phyloP scores from a whole-genome alignment of 2,797 vertebrate genomes.

The Corythornis leucogaster region DNA sequence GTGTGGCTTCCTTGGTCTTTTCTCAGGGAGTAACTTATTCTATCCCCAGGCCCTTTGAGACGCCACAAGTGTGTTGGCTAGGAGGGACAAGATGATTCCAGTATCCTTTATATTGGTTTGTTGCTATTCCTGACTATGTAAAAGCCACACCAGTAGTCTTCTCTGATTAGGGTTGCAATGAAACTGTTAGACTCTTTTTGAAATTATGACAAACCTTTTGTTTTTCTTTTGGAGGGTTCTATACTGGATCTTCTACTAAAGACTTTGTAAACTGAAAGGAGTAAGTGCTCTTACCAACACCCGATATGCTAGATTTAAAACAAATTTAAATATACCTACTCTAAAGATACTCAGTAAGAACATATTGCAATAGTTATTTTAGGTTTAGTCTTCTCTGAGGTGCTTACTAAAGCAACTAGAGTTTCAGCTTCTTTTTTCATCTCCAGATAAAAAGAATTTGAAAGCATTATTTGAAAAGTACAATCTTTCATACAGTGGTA shows the following conservation, averaged over 20 bases:
- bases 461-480: neutral
- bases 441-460: neutral
- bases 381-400: neutral
- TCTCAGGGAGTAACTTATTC: neutral
- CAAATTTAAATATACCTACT: neutral
- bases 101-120: neutral
- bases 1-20: neutral
- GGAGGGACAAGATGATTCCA: neutral
- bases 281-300: neutral
- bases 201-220: neutral
- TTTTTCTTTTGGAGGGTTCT: neutral
- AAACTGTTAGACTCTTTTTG: neutral
- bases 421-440: neutral
- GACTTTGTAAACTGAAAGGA: neutral
- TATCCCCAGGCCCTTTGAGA: neutral
- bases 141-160: neutral
- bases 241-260: neutral
- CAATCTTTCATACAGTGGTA: neutral
- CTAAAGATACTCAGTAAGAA: neutral
- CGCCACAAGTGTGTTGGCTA: neutral
- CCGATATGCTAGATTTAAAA: neutral
- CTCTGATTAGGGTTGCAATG: neutral
- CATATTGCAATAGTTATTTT: neutral
- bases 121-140: neutral
- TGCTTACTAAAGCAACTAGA: neutral